A percentile compares a stretch with the other conserved stretches of the same genome.
These are phyloP conservation scores for Platalea minor DNA, from an alignment of 2,797 vertebrate genomes.

Conservation along the genomic window DNA sequence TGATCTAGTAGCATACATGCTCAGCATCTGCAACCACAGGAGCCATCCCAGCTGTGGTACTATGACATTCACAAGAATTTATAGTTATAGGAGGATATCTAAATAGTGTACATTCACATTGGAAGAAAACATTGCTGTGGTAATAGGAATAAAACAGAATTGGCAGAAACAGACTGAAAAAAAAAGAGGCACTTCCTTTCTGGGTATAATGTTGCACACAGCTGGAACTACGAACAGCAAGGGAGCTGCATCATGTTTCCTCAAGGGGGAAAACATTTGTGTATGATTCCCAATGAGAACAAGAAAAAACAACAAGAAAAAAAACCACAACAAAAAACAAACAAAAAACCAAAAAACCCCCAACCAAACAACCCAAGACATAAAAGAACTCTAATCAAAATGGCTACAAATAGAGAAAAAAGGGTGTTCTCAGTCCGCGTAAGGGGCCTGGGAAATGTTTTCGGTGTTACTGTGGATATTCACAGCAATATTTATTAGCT, in stretches of 20 bases:
- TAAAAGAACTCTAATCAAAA: not conserved
- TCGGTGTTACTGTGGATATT: not conserved
- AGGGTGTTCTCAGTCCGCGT: not conserved
- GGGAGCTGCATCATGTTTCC: not conserved
- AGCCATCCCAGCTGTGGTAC: not conserved
- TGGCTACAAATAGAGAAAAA: not conserved
- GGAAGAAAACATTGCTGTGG: not conserved
- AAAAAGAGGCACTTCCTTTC: not conserved
- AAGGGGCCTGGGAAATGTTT: not conserved
- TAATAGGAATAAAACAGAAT: not conserved
- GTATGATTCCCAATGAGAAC: not conserved
- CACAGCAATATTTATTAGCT: not conserved
- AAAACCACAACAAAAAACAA: too few relatives aligned
- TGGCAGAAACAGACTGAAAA: not conserved
- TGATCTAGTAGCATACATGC: not conserved
- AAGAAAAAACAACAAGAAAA: not conserved
- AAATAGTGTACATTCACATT: not conserved
- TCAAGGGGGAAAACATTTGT: not conserved
- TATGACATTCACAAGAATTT: not conserved
- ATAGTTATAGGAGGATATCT: not conserved
- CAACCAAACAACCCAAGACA: not conserved
- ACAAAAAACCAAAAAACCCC: too few relatives aligned
- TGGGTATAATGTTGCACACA: not conserved
- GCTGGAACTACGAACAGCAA: not conserved
- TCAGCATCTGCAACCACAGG: not conserved